Conservation (phyloP, 2,797 vertebrate genomes). For the Micropoecilia bifurca region DNA sequence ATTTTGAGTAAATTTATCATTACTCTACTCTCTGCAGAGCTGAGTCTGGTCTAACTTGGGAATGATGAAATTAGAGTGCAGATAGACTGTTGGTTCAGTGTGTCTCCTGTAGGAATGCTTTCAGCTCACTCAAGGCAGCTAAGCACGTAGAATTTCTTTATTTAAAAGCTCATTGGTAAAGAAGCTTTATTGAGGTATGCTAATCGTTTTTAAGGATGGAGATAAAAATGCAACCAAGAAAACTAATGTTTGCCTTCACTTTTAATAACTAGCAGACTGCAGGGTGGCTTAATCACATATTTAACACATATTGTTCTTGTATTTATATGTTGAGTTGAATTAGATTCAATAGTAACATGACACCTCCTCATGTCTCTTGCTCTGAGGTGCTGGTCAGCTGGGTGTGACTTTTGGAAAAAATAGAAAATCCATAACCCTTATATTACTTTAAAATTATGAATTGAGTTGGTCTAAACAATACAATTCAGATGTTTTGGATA, state of each 20-base stretch:
- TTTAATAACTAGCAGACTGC: background rate
- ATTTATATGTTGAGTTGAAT: background rate
- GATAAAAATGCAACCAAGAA: background rate
- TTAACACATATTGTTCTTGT: background rate
- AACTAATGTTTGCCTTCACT: background rate
- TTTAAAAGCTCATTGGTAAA: background rate
- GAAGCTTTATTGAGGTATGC: background rate
- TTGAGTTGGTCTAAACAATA: background rate
- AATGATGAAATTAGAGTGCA: constrained; percentile 14
- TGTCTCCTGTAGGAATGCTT: background rate
- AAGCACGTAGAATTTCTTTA: background rate
- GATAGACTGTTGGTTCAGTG: constrained; percentile 7
- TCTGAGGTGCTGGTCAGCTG: background rate
- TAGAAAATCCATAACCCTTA: background rate
- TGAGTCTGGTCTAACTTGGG: constrained; percentile 10
- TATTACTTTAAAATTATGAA: background rate
- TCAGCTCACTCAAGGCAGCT: background rate
- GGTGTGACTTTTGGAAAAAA: background rate
- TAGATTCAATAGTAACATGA: background rate
- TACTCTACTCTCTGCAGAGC: constrained; percentile 22
- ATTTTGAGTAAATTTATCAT: constrained; percentile 31
- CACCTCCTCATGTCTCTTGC: background rate
- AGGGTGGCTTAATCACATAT: background rate
- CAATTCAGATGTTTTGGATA: background rate
- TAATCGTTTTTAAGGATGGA: background rate